Evolutionary conservation across 2,113 vertebrate genomes (phyloP).

Genomic region (Chroicocephalus ridibundus): DNA sequence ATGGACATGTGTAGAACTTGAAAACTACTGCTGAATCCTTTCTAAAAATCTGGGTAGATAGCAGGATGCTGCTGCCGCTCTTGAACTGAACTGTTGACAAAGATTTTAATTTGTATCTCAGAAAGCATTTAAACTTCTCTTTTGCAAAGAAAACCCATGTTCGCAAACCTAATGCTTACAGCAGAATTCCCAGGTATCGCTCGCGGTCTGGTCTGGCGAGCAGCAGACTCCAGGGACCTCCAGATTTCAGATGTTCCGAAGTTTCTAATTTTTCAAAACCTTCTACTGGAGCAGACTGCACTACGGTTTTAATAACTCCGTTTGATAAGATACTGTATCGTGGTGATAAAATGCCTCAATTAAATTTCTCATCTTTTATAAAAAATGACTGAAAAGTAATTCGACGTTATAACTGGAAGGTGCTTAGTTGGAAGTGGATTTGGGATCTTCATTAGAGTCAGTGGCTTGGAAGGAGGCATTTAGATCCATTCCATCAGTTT

Average conservation of each 20-base stretch:
- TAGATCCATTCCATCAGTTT: slow-evolving; percentile 53
- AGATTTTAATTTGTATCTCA: not conserved
- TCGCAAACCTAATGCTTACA: not conserved
- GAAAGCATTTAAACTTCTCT: not conserved
- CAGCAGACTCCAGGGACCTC: not conserved
- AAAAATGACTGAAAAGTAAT: slow-evolving; percentile 22
- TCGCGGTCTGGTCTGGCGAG: not conserved
- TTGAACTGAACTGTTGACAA: not conserved
- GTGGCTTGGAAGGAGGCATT: slow-evolving; percentile 53
- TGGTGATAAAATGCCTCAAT: slow-evolving; percentile 16
- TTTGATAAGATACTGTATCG: not conserved
- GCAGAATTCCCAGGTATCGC: not conserved
- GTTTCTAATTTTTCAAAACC: slow-evolving; percentile 1
- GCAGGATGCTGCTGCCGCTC: not conserved
- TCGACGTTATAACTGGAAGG: not conserved
- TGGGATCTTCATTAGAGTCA: slow-evolving; percentile 61
- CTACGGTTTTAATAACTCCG: not conserved
- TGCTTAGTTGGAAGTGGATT: slow-evolving; percentile 23
- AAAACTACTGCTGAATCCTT: not conserved
- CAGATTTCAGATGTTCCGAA: not conserved
- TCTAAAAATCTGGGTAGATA: not conserved
- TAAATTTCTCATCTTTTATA: slow-evolving; percentile 36
- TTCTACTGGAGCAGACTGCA: not conserved
- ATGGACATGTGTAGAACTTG: not conserved
- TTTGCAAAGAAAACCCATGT: not conserved